Conservation (phyloP, 30 jellyfish, hydroid and myxozoan species). For the Haliclystus octoradiatus region DNA sequence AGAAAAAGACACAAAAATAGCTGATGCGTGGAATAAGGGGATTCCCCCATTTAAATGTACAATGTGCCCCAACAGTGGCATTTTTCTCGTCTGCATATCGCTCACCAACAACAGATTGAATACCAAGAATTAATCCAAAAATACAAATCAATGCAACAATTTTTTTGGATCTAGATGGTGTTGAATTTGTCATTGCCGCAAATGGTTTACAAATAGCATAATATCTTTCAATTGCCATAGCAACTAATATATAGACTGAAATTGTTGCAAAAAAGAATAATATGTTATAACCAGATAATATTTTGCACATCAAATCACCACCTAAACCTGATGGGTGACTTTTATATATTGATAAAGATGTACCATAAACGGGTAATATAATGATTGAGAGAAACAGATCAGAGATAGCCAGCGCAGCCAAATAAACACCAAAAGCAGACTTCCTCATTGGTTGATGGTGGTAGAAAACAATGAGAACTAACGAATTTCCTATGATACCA, state of each 20-base stretch:
- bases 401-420: slow-evolving; percentile 47
- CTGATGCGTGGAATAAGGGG: slow-evolving; percentile 31
- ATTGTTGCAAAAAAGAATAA: slow-evolving; percentile 65
- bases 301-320: slow-evolving; percentile 58
- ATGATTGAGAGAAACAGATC: slow-evolving; percentile 42
- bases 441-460: slow-evolving; percentile 21
- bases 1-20: slow-evolving; percentile 20
- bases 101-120: slow-evolving; percentile 40
- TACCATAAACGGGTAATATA: slow-evolving; percentile 42
- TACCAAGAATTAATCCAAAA: slow-evolving; percentile 34
- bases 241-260: slow-evolving; percentile 64
- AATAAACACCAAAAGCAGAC: slow-evolving; percentile 42
- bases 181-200: slow-evolving; percentile 29
- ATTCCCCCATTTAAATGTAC: slow-evolving; percentile 39
- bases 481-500: slow-evolving; percentile 38
- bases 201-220: slow-evolving; percentile 58
- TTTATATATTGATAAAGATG: slow-evolving; percentile 38
- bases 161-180: slow-evolving; percentile 19
- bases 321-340: slow-evolving; percentile 48
- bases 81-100: slow-evolving; percentile 23
- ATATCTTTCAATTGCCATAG: slow-evolving; percentile 44
- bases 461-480: slow-evolving; percentile 30
- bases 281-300: slow-evolving; percentile 48
- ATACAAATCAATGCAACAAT: slow-evolving; percentile 28
- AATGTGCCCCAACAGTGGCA: slow-evolving; percentile 73